Evolutionary conservation across 2,888 invertebrate genomes (phyloP), one percentile per base, ranked within the genome.

Genomic region (Darwinula stevensoni): DNA sequence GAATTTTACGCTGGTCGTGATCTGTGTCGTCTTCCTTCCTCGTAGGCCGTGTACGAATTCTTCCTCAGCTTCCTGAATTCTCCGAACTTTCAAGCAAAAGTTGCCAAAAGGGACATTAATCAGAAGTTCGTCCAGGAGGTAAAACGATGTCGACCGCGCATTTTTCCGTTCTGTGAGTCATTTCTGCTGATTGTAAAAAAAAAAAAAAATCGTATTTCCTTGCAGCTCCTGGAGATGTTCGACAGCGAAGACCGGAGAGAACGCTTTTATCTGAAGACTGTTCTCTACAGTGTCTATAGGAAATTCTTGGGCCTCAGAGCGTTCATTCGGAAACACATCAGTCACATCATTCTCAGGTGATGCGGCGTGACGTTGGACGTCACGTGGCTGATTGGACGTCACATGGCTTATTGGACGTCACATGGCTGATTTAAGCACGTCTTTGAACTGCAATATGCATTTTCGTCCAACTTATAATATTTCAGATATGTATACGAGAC

Each of bases 211-310:
- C 6, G 31, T 34, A 40, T 36, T 40, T 31, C 36, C 35, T 52
- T 57, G 41, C 57, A 94, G 72, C 65, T 97, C 51, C 60, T 97
- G 57, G 94, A 97, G 52, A 62, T 97, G 55, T 97, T 97, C 56
- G 97, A 97, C 59, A 88, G 88, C 42, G 97, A 97, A 61, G 97
- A 97, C 58, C 97, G 97, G 35, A 67, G 97, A 44, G 97, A 97
- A 59, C 67, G 97, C 50, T 97, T 97, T 59, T 82, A 91, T 54
- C 62, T 97, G 47, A 97, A 97, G 63, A 97, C 94, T 45, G 88
- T 91, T 47, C 65, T 97, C 51, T 97, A 97, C 62, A 71, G 97
- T 58, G 94, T 97, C 58, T 94, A 97, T 59, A 97, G 94, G 45
- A 97, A 97, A 65, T 97, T 97, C 61, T 65, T 97, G 51, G 91